phyloP scores from a whole-genome alignment of 2,888 invertebrate genomes.

The Campaea margaritaria region DNA sequence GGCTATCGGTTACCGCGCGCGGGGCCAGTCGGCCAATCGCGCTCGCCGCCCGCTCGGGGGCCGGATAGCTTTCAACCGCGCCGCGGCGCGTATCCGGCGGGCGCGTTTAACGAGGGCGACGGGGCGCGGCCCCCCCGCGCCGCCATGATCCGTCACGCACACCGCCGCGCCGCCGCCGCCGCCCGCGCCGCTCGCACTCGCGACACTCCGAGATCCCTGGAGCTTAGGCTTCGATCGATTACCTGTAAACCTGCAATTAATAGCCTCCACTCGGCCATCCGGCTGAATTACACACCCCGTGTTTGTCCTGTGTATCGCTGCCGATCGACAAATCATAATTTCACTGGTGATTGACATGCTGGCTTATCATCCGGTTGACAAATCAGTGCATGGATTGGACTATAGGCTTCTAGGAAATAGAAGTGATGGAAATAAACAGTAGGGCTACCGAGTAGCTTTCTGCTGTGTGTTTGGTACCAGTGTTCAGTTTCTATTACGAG shows the following conservation, averaged over 20 bases:
- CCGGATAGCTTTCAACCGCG: conserved; percentile 81
- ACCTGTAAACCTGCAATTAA: conserved; percentile 83
- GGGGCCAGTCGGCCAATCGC: conserved; percentile 76
- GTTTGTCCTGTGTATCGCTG: conserved; percentile 61
- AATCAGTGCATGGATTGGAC: conserved; percentile 30
- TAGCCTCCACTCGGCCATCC: conserved; percentile 79
- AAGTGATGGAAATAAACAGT: conserved; percentile 2
- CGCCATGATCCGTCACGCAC: conserved; percentile 83
- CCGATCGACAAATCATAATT: conserved; percentile 60
- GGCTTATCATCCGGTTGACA: conserved; percentile 32
- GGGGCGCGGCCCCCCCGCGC: conserved; percentile 79
- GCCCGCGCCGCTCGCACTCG: conserved; percentile 36
- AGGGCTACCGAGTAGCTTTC: conserved; percentile 17
- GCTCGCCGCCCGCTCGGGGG: conserved; percentile 69
- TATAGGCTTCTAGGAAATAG: background rate
- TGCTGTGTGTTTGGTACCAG: background rate
- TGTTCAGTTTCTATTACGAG: no score
- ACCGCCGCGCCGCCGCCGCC: conserved; percentile 57
- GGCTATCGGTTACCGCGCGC: conserved; percentile 77
- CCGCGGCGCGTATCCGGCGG: conserved; percentile 77
- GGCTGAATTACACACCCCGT: conserved; percentile 75
- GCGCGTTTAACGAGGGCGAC: conserved; percentile 81
- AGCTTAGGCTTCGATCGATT: conserved; percentile 71
- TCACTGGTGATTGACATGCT: conserved; percentile 48
- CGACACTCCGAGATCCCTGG: conserved; percentile 46